Percentiles rank a stretch among this genome's conserved stretches.
Conservation (phyloP, 2,797 vertebrate species). For the Mus minutoides region DNA sequence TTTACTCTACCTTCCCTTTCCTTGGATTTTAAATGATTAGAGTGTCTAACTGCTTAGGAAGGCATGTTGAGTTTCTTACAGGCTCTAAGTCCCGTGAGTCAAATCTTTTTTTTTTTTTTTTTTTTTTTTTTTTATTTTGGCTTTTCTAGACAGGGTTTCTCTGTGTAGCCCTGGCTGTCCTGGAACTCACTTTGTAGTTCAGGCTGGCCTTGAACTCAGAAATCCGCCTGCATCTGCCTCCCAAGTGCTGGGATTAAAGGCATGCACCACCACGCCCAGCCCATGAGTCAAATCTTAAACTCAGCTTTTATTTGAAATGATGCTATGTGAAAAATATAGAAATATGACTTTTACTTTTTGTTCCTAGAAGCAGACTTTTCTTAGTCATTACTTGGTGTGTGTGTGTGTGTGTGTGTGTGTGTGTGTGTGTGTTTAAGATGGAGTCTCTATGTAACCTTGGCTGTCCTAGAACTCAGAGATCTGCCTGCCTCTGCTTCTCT, state of each 20-base stretch:
- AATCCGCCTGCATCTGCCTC: too few relatives aligned
- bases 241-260: too few relatives aligned
- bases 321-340: conserved; percentile 23
- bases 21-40: conserved; percentile 58
- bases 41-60: conserved; percentile 53
- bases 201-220: too few relatives aligned
- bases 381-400: background rate
- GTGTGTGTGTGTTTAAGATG: background rate
- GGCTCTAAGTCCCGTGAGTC: conserved; percentile 14
- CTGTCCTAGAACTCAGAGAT: background rate
- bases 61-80: conserved; percentile 58
- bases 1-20: background rate
- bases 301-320: conserved; percentile 2
- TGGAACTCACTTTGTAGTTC: too few relatives aligned
- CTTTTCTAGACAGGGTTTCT: too few relatives aligned
- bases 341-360: conserved; percentile 33
- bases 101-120: conserved; percentile 15
- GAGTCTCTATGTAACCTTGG: background rate
- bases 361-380: background rate
- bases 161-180: too few relatives aligned
- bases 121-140: too few relatives aligned
- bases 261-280: background rate
- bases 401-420: too few relatives aligned
- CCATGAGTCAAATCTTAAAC: conserved; percentile 27
- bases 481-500: background rate